Percentiles rank a stretch among this genome's conserved stretches.
Conservation (phyloP, 2,888 invertebrate genomes). For the Ochropleura plecta region DNA sequence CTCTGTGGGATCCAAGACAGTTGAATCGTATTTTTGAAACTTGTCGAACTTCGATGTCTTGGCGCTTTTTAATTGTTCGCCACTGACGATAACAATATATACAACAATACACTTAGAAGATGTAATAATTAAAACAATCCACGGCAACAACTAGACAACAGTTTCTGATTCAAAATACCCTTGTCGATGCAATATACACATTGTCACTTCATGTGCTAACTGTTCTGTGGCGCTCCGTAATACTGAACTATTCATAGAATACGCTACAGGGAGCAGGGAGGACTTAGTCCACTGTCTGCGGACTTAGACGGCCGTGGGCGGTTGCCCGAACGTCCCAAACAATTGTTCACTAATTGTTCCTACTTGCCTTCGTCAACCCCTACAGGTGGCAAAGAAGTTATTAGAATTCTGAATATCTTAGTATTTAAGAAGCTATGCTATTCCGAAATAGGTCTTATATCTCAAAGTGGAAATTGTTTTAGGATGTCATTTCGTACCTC, state of each 20-base stretch:
- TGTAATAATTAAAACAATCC: not conserved
- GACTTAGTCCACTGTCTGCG: slow-evolving; percentile 63
- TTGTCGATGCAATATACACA: not conserved
- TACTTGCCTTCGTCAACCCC: slow-evolving; percentile 61
- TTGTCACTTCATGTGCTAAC: slow-evolving; percentile 11
- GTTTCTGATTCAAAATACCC: not conserved
- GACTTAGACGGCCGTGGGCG: slow-evolving; percentile 71
- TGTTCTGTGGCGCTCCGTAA: slow-evolving; percentile 28
- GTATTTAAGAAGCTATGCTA: slow-evolving; percentile 48
- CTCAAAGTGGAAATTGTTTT: too few relatives aligned
- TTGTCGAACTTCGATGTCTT: not conserved
- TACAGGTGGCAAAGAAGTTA: slow-evolving; percentile 55
- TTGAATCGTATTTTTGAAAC: not conserved
- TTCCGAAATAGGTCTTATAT: too few relatives aligned
- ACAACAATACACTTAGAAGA: not conserved
- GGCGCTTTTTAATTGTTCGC: not conserved
- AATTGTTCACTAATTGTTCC: slow-evolving; percentile 73
- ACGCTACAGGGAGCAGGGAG: slow-evolving; percentile 44
- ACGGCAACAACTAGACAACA: not conserved
- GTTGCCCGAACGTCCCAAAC: slow-evolving; percentile 72
- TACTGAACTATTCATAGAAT: slow-evolving; percentile 63
- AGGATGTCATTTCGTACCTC: too few relatives aligned
- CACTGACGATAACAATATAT: not conserved
- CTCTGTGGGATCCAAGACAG: not conserved
- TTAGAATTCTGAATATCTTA: slow-evolving; percentile 62